A percentile compares a stretch with the other conserved stretches of the same genome.
Conservation (phyloP, 2,113 vertebrate genomes). For the mouse (Mus musculus) region DNA sequence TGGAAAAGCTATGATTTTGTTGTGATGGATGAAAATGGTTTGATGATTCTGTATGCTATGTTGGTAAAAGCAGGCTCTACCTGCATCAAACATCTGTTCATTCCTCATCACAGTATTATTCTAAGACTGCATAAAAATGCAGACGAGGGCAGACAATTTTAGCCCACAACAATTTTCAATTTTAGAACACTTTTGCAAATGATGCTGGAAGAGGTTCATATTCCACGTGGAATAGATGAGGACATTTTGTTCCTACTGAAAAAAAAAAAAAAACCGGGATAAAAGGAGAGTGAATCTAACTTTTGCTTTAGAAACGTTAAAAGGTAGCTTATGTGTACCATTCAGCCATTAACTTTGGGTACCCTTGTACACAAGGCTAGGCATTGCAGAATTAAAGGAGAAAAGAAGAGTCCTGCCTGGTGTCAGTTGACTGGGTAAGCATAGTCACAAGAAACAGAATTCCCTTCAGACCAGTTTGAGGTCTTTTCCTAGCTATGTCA, state of each 20-base stretch:
- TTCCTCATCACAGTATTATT: conserved; percentile 1
- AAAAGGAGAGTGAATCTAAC: not conserved
- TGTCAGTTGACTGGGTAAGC: rapidly evolving
- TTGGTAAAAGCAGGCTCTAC: conserved; percentile 16
- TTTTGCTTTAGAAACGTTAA: not conserved
- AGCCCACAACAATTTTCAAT: conserved; percentile 40
- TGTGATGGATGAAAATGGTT: not conserved
- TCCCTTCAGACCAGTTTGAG: rapidly evolving
- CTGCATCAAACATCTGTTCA: conserved; percentile 41
- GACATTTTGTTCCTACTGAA: conserved; percentile 51
- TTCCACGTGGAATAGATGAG: not conserved
- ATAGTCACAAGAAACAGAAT: rapidly evolving
- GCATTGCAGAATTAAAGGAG: rapidly evolving
- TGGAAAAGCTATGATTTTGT: not conserved
- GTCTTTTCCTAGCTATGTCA: not conserved
- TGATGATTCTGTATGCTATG: not conserved
- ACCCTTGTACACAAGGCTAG: too few species aligned
- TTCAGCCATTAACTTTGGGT: too few species aligned
- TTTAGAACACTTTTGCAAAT: conserved; percentile 49
- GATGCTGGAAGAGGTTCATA: conserved; percentile 18
- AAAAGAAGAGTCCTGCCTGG: not conserved
- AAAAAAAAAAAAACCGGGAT: not conserved
- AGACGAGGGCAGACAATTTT: conserved; percentile 17
- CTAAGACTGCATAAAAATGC: conserved; percentile 15
- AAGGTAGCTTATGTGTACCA: not conserved